phyloP scores from a whole-genome alignment of 2,888 invertebrate species.

The Phengaris alcon region DNA sequence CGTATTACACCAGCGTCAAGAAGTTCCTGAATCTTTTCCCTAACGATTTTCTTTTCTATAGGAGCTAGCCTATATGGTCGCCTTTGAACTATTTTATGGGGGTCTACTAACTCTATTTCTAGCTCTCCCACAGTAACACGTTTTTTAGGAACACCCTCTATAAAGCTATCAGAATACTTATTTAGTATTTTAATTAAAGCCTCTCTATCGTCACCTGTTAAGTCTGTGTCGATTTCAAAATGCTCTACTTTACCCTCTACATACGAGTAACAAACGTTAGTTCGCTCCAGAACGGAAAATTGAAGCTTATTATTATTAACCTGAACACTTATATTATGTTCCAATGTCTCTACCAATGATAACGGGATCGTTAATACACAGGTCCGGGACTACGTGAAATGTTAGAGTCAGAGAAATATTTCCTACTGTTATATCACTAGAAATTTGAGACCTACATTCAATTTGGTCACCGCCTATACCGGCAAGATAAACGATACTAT shows the following conservation, averaged over 20 bases:
- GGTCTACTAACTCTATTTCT: slow-evolving; percentile 33
- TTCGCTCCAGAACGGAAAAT: slow-evolving; percentile 1
- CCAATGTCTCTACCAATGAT: slow-evolving; percentile 36
- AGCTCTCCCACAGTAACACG: slow-evolving; percentile 38
- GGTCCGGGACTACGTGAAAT: slow-evolving; percentile 35
- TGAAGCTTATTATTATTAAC: slow-evolving; percentile 32
- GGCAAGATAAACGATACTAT: slow-evolving; percentile 37
- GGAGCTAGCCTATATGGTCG: slow-evolving; percentile 40
- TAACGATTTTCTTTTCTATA: slow-evolving; percentile 37
- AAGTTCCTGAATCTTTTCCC: slow-evolving; percentile 39
- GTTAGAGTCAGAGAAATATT: neutral
- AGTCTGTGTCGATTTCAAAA: slow-evolving; percentile 36
- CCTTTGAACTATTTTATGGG: slow-evolving; percentile 34
- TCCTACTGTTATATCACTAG: neutral
- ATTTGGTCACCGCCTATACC: slow-evolving; percentile 39
- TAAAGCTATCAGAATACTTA: slow-evolving; percentile 35
- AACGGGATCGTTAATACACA: slow-evolving; percentile 9
- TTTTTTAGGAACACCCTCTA: slow-evolving; percentile 36
- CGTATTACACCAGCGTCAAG: slow-evolving; percentile 41
- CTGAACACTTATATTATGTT: slow-evolving; percentile 31
- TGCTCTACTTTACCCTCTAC: slow-evolving; percentile 22
- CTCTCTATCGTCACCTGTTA: slow-evolving; percentile 24
- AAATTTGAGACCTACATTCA: slow-evolving; percentile 30
- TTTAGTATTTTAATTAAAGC: slow-evolving; percentile 8
- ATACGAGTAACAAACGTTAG: neutral